Base-by-base conservation (phyloP, 2,113 vertebrate genomes). In the Pontoporia blainvillei region DNA sequence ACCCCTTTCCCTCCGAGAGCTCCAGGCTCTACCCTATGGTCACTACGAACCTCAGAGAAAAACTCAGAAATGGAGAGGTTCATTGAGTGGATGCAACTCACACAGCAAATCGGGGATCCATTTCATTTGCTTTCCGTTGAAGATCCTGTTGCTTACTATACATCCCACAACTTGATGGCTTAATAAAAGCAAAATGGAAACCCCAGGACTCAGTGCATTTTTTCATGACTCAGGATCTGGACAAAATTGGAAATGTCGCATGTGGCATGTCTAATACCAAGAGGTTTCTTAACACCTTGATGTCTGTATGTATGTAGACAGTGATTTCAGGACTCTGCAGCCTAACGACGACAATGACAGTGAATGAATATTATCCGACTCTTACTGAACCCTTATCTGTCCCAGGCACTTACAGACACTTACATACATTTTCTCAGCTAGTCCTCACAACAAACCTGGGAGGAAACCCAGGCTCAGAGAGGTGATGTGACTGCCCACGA, bases 161-260 rank as follows among this genome's bases (percentile, higher is more conserved):
- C 34, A 8, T 15, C 61, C 27, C 18, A 21, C 25, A 39, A 17
- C 0, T 7, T 4, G 29, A 27, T n/a, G 27, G 12, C 81, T 95
- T 79, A 23, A 29, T 54, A 14, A 13, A 76, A 85, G 46, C 75
- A 59, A 96, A 95, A 87, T 7, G 67, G 86, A 83, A 83, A 57
- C 73, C 49, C 27, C 4, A 1, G 59, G 76, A 81, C 69, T 69
- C 23, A 12, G 46, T 10, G n/a, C 78, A 73, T 59, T 1, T 36
- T 44, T 89, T 75, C 17, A 5, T 73, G 78, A 79, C 57, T 67
- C 52, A 31, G 92, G 82, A 69, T 61, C 27, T 78, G 76, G 81
- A 69, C 18, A 29, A 92, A 62, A 75, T 44, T 20, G 54, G 64
- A 59, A 41, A 62, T 44, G 59, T 86, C 64, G 17, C 39, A 1